Base-by-base conservation (phyloP, 2,888 invertebrate species). In the Liposcelis brunnea region DNA sequence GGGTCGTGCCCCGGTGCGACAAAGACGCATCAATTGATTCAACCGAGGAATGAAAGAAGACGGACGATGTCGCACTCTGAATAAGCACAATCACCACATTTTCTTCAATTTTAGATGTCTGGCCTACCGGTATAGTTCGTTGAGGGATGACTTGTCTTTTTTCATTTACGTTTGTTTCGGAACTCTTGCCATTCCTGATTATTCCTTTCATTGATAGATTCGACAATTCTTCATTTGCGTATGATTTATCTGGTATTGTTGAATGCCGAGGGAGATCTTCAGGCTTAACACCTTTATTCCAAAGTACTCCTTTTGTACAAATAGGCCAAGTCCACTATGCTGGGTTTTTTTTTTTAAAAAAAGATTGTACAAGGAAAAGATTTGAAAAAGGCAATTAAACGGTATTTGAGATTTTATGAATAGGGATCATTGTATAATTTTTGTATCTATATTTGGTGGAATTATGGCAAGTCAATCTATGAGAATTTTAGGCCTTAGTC, bases 171-270 rank as follows among this genome's bases (percentile, higher is more conserved):
- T 61, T 55, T 56, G 57, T 61, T 61, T 63, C 62, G 61, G 62
- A 61, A 63, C 58, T 26, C 26, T 40, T 40, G 40, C 40, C 21
- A 16, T 40, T 40, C 10, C 21, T 34, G 44, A 42, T 43, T 46
- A 36, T 45, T 59, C 57, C 55, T 56, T 55, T 63, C 62, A 63
- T 64, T 64, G 63, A 63, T 59, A 58, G 59, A 56, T 57, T 58
- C 61, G 59, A 67, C 67, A 67, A 66, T 66, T 67, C 66, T 66
- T 66, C 66, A 66, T 67, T 66, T 66, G 65, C 66, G 64, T 67
- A 67, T 65, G 26, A 26, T 26, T 26, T 26, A 26, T 26, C 26
- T 26, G 26, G 26, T 26, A 26, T 26, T 26, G 26, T 26, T 26
- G 26, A 26, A 26, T 26, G 26, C 26, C 26, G 26, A 26, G 26